These are phyloP conservation scores for Drosophila rellima DNA, from an alignment of 2,888 invertebrate genomes.

Conservation along the genomic window DNA sequence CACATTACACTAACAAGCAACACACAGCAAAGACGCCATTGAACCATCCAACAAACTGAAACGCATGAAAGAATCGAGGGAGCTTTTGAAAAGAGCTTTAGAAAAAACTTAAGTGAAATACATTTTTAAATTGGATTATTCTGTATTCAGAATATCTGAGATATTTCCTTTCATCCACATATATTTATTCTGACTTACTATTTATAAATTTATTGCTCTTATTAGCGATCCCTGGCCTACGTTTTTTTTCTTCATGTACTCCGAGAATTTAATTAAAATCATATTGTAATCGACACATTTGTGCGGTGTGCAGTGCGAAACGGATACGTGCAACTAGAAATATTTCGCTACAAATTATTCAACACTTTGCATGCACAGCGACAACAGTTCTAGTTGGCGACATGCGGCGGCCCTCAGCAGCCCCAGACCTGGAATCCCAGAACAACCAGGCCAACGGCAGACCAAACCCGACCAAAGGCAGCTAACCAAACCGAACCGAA, in stretches of 20 bases:
- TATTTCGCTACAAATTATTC: conserved; percentile 84
- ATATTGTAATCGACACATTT: conserved; percentile 32
- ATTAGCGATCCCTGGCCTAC: too few relatives aligned
- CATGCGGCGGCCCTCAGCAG: conserved; percentile 65
- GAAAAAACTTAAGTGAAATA: too few relatives aligned
- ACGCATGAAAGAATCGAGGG: background rate
- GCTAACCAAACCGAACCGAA: conserved; percentile 14
- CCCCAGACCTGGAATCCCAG: conserved; percentile 38
- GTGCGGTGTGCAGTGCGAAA: conserved; percentile 53
- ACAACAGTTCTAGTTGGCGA: conserved; percentile 30
- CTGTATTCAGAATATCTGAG: too few relatives aligned
- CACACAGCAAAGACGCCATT: conserved; percentile 35
- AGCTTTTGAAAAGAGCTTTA: background rate
- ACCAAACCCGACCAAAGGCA: conserved; percentile 4
- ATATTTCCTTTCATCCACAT: too few relatives aligned
- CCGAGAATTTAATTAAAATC: background rate
- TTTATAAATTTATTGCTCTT: too few relatives aligned
- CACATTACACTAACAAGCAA: conserved; percentile 74
- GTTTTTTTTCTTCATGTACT: background rate
- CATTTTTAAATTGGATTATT: too few relatives aligned
- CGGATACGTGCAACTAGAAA: conserved; percentile 75
- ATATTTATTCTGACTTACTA: too few relatives aligned
- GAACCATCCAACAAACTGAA: conserved; percentile 43
- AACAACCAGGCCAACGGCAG: conserved; percentile 2
- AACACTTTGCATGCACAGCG: conserved; percentile 81